Base-by-base conservation (phyloP, 2,113 vertebrate species). In the Cyprinodon brontotheroides region DNA sequence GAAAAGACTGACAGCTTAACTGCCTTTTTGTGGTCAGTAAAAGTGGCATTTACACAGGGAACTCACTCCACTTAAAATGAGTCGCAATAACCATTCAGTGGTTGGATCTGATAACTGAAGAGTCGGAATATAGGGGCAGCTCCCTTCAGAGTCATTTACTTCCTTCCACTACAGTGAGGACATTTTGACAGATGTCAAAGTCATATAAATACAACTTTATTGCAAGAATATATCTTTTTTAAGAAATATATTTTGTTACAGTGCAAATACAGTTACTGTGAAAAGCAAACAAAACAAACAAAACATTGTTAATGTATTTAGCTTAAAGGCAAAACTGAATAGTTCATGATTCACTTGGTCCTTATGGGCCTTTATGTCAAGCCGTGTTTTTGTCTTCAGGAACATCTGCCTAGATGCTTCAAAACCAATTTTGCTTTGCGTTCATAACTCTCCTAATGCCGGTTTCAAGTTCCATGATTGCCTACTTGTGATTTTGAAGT, bases 21-120 rank as follows among this genome's bases (percentile, higher is more conserved):
- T 65, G 71, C 65, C 64, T 78, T 87, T 75, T 74, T 48, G 39
- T 61, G 75, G 77, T 87, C 81, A 75, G 78, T 53, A 68, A 64
- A 66, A 68, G 50, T 78, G 85, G 77, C 85, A 74, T 48, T 74
- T 68, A 69, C 68, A 63, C 48, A 53, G 48, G 48, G 48, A 6
- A 53, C 48, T 53, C 48, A 15, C 15, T 53, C 48, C 48, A 53
- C 48, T 53, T 53, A 53, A 53, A 53, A 53, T 17, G 17, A 53
- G 48, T 53, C 17, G 48, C 48, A 53, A 50, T 66, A 70, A 70
- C 66, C 43, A 29, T 57, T 60, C 50, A 14, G 22, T 41, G 29
- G 67, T 75, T 61, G 63, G 48, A 70, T 29, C 29, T 29, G 29
- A 29, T 71, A 37, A 15, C 64, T 41, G 41, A 59, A 12, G 7